Base-by-base conservation (phyloP, 2,888 invertebrate species). In the Isotomurus palustris region DNA sequence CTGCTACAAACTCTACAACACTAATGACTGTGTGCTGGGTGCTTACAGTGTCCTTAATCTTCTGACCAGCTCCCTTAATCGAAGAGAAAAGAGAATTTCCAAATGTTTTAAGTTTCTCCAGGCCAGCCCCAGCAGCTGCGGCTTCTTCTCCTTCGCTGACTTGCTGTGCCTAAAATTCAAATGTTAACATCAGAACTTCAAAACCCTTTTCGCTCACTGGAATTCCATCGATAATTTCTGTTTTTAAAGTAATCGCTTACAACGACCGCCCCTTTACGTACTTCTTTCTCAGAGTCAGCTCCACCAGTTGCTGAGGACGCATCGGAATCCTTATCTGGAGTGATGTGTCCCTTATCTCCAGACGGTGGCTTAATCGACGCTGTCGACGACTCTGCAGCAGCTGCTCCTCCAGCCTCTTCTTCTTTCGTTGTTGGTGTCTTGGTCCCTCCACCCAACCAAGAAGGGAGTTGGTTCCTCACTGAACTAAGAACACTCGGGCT, bases 21-120 rank as follows among this genome's bases (percentile, higher is more conserved):
- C n/a, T n/a, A n/a, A n/a, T n/a, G n/a, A n/a, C n/a, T n/a, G n/a
- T n/a, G 41, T 52, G 32, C 19, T 32, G n/a, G 29, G 19, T n/a
- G 38, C 54, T 55, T 56, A 66, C 85, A 60, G 91, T 90, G 78
- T 91, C 90, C 76, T 87, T 88, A 66, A 91, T 90, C 71, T 87
- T 88, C 73, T 91, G 91, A 35, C 94, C 91, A 58, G 95, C 95
- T 79, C 93, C 94, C 80, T 92, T 94, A 71, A 94, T 93, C 69
- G 94, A 91, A 65, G 91, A 91, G 79, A 91, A 94, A 71, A 95
- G 82, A 80, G 93, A 93, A 77, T 84, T 91, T 69, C 92, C 92
- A 73, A 92, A 84, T 53, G 87, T 88, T 79, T 92, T 92, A 70
- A 91, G 91, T 56, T 62, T 62, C 8, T 56, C 62, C 43, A 56